Evolutionary conservation across 2,113 vertebrate genomes (phyloP).

Genomic region (Lophius piscatorius): DNA sequence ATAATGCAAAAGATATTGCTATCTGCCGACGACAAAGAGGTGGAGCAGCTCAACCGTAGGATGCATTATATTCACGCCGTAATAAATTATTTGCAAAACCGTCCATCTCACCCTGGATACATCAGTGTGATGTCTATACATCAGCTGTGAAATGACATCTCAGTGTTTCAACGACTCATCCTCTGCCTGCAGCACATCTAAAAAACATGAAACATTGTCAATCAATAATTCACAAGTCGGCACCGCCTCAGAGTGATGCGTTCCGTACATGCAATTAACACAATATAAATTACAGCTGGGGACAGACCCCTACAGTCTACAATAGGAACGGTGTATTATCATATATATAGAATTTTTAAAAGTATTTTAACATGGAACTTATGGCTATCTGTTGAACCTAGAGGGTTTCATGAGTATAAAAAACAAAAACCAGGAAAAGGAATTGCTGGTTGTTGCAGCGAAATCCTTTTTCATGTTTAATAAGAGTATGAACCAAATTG

Average conservation of each 20-base stretch:
- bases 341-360: conserved; percentile 10
- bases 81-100: conserved; percentile 34
- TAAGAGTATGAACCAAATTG: too few relatives aligned
- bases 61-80: conserved; percentile 4
- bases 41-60: conserved; percentile 20
- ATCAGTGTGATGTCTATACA: conserved; percentile 6
- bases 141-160: conserved; percentile 7
- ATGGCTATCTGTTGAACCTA: too few relatives aligned
- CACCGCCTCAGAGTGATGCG: conserved; percentile 4
- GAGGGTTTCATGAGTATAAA: too few relatives aligned
- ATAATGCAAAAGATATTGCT: conserved; percentile 53
- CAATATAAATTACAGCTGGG: conserved; percentile 17
- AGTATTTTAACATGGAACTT: too few relatives aligned
- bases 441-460: too few relatives aligned
- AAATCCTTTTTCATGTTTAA: too few relatives aligned
- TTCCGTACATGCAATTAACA: conserved; percentile 23
- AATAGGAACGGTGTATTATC: neutral
- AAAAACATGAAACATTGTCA: conserved; percentile 22
- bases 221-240: conserved; percentile 54
- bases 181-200: conserved; percentile 2
- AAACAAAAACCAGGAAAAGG: conserved; percentile 32
- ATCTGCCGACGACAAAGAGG: conserved; percentile 28
- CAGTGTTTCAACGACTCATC: neutral
- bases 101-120: conserved; percentile 1
- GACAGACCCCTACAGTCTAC: conserved; percentile 1